Evolutionary conservation across 2,113 vertebrate species (phyloP).

Genomic region (Fregetta grallaria): DNA sequence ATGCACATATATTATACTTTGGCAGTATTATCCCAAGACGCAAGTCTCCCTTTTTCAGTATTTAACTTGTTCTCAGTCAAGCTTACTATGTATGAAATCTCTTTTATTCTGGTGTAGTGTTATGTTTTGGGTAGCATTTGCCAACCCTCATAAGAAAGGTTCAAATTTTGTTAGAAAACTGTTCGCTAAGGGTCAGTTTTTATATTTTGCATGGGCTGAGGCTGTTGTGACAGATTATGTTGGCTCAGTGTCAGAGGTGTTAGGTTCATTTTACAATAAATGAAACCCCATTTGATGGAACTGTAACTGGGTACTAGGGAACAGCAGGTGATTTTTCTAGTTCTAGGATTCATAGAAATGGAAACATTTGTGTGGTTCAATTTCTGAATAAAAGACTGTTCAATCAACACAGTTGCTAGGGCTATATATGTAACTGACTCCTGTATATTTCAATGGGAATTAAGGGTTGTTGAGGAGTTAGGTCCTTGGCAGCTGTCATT

Average conservation of each 20-base stretch:
- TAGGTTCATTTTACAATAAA: neutral
- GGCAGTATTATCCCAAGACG: neutral
- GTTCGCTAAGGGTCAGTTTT: neutral
- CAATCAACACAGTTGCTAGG: neutral
- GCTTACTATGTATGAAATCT: neutral
- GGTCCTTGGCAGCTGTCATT: neutral
- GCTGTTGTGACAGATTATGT: neutral
- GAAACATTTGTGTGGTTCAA: neutral
- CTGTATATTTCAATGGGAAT: neutral
- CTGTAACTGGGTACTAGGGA: neutral
- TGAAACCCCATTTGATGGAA: neutral
- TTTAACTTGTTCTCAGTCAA: neutral
- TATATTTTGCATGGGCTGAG: neutral
- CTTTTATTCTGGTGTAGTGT: neutral
- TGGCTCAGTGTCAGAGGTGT: neutral
- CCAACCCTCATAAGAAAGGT: neutral
- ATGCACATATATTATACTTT: neutral
- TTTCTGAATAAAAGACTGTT: neutral
- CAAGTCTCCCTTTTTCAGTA: neutral
- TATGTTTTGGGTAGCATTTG: neutral
- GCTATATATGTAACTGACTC: accelerated
- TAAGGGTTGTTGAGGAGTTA: neutral
- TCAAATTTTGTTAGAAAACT: neutral
- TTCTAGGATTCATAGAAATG: neutral
- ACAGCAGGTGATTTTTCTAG: neutral